Base-by-base conservation (phyloP, 1,140 invertebrate species). In the Heliconius hewitsoni region DNA sequence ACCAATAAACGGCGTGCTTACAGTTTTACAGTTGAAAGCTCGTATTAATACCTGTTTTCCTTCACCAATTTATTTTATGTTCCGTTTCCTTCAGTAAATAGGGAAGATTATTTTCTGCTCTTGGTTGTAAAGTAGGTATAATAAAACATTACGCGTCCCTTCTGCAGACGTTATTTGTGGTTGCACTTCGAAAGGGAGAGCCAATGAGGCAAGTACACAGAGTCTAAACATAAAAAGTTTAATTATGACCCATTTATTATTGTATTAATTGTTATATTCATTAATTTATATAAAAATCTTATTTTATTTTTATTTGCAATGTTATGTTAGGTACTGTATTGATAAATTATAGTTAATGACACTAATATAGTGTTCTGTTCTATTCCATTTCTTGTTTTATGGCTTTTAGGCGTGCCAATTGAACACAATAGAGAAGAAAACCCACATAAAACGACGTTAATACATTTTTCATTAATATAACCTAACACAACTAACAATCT, bases 141-240 rank as follows among this genome's bases (percentile, higher is more conserved):
- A 90, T 90, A 90, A 90, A 91, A 89, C 86, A 90, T 89, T 87
- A 91, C 85, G 86, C 84, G 88, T 88, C 86, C 85, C 82, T 86
- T 89, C 76, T 71, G 66, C 76, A 50, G 66, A 52, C 76, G 70
- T 77, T 77, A 77, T 88, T 89, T 90, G 88, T 85, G 86, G 86
- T 84, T 89, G 87, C 88, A 90, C 87, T 90, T 79, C 57, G 85
- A 84, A 73, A 42, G 75, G 83, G 66, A 80, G 81, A 76, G 83
- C 57, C n/a, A 11, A 66, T 66, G 23, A 66, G 57, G 57, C 57
- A 16, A 66, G 57, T 66, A 66, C 23, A 66, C 57, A 66, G n/a
- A 57, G 23, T 9, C 11, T 9, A 23, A 5, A 27, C 9, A 9
- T 11, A 27, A 30, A 11, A 66, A 9, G 57, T 27, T 1, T 30